Conservation (phyloP, 2,113 vertebrate genomes). For the Tiliqua scincoides region DNA sequence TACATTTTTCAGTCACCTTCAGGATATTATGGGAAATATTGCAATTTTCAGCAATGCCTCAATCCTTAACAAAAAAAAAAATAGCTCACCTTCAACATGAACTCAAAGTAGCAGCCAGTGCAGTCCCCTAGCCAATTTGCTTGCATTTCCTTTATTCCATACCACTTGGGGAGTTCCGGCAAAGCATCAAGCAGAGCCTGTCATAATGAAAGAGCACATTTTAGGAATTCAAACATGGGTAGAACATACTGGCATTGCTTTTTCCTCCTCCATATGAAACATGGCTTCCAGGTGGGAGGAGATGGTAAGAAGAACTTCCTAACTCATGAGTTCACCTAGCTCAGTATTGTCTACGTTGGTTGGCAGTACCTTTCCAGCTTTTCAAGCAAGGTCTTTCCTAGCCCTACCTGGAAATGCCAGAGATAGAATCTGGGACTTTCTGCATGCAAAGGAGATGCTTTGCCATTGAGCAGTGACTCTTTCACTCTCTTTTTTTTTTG, state of each 20-base stretch:
- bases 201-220: constrained; percentile 15
- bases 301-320: neutral
- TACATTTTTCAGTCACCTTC: neutral
- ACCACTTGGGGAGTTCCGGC: constrained; percentile 92
- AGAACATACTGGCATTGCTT: neutral
- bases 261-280: neutral
- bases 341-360: too few relatives aligned
- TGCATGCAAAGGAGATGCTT: too few relatives aligned
- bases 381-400: too few relatives aligned
- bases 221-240: neutral
- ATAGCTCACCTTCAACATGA: constrained; percentile 86
- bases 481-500: neutral
- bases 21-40: constrained; percentile 11
- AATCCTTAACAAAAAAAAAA: constrained; percentile 8
- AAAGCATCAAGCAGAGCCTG: constrained; percentile 90
- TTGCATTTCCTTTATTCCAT: constrained; percentile 96
- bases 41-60: neutral
- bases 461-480: too few relatives aligned
- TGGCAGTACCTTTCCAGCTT: too few relatives aligned
- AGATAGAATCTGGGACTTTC: neutral
- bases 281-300: neutral
- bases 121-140: constrained; percentile 98
- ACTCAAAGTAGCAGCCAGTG: constrained; percentile 89
- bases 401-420: too few relatives aligned
- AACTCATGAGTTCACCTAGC: neutral